These are phyloP conservation scores for Eutrigla gurnardus DNA, from an alignment of 2,797 vertebrate species.

Conservation along the genomic window DNA sequence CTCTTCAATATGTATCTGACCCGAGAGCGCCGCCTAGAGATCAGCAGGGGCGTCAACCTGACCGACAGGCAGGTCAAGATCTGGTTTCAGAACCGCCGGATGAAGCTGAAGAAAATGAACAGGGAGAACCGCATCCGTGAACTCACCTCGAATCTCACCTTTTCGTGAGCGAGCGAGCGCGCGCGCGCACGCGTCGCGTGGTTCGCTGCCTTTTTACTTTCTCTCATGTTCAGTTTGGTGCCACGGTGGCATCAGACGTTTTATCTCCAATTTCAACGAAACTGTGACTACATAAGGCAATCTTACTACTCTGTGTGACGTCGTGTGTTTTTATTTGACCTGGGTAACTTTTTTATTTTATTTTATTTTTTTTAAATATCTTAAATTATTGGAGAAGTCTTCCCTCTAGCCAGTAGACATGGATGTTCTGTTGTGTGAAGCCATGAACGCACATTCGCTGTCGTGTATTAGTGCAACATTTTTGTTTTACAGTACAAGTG, in stretches of 20 bases:
- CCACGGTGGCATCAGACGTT: slow-evolving; percentile 72
- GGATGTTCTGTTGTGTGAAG: slow-evolving; percentile 64
- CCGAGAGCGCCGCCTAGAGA: slow-evolving; percentile 99
- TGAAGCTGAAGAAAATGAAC: slow-evolving; percentile 99
- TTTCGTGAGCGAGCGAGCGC: slow-evolving; percentile 93
- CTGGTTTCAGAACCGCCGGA: slow-evolving; percentile 99
- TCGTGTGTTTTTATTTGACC: slow-evolving; percentile 76
- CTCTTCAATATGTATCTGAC: slow-evolving; percentile 99
- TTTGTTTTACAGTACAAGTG: slow-evolving; percentile 60
- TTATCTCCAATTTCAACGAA: slow-evolving; percentile 75
- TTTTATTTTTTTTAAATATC: slow-evolving; percentile 55
- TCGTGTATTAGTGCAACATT: slow-evolving; percentile 62
- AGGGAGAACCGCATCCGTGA: slow-evolving; percentile 99
- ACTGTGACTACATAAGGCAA: slow-evolving; percentile 77
- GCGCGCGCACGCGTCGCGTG: slow-evolving; percentile 41
- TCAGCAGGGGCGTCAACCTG: slow-evolving; percentile 99
- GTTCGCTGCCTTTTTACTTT: slow-evolving; percentile 27
- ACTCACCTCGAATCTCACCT: slow-evolving; percentile 99
- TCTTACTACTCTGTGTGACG: slow-evolving; percentile 71
- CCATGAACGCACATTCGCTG: slow-evolving; percentile 80
- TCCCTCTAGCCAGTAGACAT: slow-evolving; percentile 41
- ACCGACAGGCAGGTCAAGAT: slow-evolving; percentile 99
- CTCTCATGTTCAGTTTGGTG: slow-evolving; percentile 58
- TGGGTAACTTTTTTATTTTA: slow-evolving; percentile 68
- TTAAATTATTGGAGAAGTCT: slow-evolving; percentile 81